These are phyloP conservation scores for Drosophila vallismaia DNA, from an alignment of 2,888 invertebrate species.

Conservation along the genomic window DNA sequence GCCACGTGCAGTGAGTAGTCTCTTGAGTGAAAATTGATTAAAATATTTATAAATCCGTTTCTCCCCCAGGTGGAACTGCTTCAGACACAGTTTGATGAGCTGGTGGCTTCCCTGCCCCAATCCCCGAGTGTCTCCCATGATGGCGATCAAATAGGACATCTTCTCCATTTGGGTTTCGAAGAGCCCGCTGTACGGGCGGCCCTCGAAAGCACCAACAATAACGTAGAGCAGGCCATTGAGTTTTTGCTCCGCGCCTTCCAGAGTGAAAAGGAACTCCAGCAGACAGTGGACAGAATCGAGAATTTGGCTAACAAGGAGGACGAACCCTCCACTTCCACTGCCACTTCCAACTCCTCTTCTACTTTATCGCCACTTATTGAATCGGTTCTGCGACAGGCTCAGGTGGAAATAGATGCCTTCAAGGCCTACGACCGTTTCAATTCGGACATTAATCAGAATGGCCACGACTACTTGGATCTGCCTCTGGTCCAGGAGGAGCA, in stretches of 20 bases:
- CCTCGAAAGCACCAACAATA: conserved; percentile 85
- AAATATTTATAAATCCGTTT: neutral
- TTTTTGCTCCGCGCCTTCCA: conserved; percentile 84
- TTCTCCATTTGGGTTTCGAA: conserved; percentile 87
- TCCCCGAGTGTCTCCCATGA: conserved; percentile 42
- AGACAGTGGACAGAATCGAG: conserved; percentile 78
- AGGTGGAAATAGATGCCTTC: conserved; percentile 73
- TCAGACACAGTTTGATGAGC: conserved; percentile 68
- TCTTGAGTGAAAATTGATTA: too few species aligned
- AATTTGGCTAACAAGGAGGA: conserved; percentile 75
- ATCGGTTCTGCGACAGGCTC: conserved; percentile 66
- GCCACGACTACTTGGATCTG: conserved; percentile 90
- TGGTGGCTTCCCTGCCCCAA: conserved; percentile 58
- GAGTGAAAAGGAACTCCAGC: conserved; percentile 71
- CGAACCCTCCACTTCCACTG: conserved; percentile 53
- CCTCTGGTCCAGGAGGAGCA: conserved; percentile 88
- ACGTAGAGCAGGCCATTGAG: conserved; percentile 86
- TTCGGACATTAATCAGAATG: conserved; percentile 85
- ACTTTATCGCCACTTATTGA: conserved; percentile 45
- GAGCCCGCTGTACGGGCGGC: conserved; percentile 85
- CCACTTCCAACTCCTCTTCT: conserved; percentile 3
- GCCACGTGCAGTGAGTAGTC: conserved; percentile 85
- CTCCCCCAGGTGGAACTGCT: conserved; percentile 74
- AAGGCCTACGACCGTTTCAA: conserved; percentile 86
- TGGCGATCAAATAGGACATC: conserved; percentile 57